Evolutionary conservation across 2,888 invertebrate species (phyloP).

Genomic region (Acronicta psi): DNA sequence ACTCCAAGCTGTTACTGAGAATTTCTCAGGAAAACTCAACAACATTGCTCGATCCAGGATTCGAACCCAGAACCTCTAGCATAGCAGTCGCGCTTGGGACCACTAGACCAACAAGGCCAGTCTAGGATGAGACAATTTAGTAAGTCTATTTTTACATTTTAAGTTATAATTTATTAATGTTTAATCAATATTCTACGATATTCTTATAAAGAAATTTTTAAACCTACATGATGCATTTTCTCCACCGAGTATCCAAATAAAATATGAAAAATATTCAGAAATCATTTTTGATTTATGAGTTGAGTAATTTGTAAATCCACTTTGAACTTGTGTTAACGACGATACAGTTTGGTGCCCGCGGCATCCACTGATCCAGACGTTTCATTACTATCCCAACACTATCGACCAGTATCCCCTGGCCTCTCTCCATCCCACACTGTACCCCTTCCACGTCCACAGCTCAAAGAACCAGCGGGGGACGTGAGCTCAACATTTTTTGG

Average conservation of each 20-base stretch:
- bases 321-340: slow-evolving; percentile 25
- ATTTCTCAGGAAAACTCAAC: too few species aligned
- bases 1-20: too few species aligned
- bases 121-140: too few species aligned
- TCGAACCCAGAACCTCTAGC: too few species aligned
- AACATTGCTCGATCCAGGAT: too few species aligned
- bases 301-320: not conserved
- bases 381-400: slow-evolving; percentile 63
- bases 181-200: too few species aligned
- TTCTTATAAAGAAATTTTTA: too few species aligned
- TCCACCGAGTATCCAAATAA: too few species aligned
- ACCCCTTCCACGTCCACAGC: slow-evolving; percentile 24
- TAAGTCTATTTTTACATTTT: too few species aligned
- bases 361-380: slow-evolving; percentile 69
- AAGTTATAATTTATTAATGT: too few species aligned
- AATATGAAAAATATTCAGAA: not conserved
- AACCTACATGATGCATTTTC: not conserved
- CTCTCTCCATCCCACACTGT: slow-evolving; percentile 16
- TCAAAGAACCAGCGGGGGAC: slow-evolving; percentile 29
- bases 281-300: not conserved
- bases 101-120: too few species aligned
- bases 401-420: slow-evolving; percentile 46
- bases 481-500: slow-evolving; percentile 49
- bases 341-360: slow-evolving; percentile 58
- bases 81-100: too few species aligned